A percentile compares a stretch with the other conserved stretches of the same genome.
These are phyloP conservation scores for Acanthurus tractus DNA, from an alignment of 2,797 vertebrate genomes.

Conservation along the genomic window DNA sequence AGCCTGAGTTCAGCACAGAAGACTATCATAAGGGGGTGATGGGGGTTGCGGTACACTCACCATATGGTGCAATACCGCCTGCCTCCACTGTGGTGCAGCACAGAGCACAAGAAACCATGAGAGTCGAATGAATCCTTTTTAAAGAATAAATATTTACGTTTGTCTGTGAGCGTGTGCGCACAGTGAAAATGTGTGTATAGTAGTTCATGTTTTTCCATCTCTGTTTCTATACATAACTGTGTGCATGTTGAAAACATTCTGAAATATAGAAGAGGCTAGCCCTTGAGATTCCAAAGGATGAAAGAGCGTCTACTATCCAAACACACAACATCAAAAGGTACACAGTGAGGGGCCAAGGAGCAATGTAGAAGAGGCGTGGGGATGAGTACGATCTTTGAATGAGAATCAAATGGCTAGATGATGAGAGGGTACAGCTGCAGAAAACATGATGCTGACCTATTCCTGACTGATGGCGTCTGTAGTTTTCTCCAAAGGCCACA, in stretches of 20 bases:
- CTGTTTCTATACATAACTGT: conserved; percentile 46
- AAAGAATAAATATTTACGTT: conserved; percentile 50
- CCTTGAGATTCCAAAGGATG: conserved; percentile 63
- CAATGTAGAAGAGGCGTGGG: conserved; percentile 45
- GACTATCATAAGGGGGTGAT: conserved; percentile 31
- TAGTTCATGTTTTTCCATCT: conserved; percentile 29
- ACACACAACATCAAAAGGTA: conserved; percentile 76
- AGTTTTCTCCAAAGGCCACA: conserved; percentile 94
- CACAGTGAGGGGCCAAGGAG: conserved; percentile 64
- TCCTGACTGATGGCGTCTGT: conserved; percentile 89
- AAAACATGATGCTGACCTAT: conserved; percentile 86
- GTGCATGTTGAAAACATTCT: conserved; percentile 68
- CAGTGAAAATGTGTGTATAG: conserved; percentile 21
- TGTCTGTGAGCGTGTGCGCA: not conserved
- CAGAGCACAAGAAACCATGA: conserved; percentile 81
- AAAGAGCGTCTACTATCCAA: conserved; percentile 75
- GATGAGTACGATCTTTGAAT: conserved; percentile 65
- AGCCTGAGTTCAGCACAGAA: conserved; percentile 46
- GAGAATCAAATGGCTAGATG: conserved; percentile 57
- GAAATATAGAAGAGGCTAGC: conserved; percentile 71
- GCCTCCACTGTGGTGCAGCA: conserved; percentile 86
- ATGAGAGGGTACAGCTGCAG: conserved; percentile 46
- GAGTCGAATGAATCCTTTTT: conserved; percentile 56
- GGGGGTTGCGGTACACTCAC: conserved; percentile 80
- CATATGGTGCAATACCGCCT: conserved; percentile 84